Evolutionary conservation across 2,888 invertebrate genomes (phyloP).

Genomic region (Dicyrtoma fusca): DNA sequence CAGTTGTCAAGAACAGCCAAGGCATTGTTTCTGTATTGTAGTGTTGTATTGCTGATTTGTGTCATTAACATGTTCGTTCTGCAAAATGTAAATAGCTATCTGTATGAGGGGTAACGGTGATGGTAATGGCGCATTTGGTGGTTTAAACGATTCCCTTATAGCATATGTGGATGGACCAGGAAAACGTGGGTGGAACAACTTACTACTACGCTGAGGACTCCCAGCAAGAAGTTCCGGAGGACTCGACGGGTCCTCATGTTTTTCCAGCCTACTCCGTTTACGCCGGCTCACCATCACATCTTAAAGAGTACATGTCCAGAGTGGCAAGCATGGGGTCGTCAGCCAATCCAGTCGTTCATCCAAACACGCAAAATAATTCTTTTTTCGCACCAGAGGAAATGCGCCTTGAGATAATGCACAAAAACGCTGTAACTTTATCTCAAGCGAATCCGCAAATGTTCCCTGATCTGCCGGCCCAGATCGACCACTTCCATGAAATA

Average conservation of each 20-base stretch:
- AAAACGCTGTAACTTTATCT: constrained; percentile 73
- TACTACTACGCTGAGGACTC: constrained; percentile 74
- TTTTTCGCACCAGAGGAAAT: constrained; percentile 87
- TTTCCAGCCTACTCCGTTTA: constrained; percentile 66
- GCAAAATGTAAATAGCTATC: constrained; percentile 17
- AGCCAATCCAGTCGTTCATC: constrained; percentile 52
- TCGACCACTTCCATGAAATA: constrained; percentile 88
- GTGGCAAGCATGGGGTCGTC: constrained; percentile 57
- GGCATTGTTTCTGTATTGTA: too few species aligned
- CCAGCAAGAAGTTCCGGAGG: constrained; percentile 48
- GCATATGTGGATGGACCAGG: constrained; percentile 63
- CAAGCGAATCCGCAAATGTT: constrained; percentile 72
- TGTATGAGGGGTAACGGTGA: background rate
- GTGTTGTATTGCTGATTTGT: too few species aligned
- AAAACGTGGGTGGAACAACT: constrained; percentile 91
- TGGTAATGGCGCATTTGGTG: constrained; percentile 26
- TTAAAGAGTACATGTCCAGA: constrained; percentile 61
- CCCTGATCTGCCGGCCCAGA: constrained; percentile 74
- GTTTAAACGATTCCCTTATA: constrained; percentile 15
- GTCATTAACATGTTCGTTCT: too few species aligned
- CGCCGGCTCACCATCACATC: constrained; percentile 68
- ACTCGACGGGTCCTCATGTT: constrained; percentile 43
- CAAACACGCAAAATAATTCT: constrained; percentile 61
- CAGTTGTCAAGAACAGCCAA: too few species aligned
- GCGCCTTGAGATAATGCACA: constrained; percentile 74